Percentiles rank a stretch among this genome's conserved stretches.
Evolutionary conservation across 2,113 vertebrate genomes (phyloP).

Genomic region (Percopsis transmontana): DNA sequence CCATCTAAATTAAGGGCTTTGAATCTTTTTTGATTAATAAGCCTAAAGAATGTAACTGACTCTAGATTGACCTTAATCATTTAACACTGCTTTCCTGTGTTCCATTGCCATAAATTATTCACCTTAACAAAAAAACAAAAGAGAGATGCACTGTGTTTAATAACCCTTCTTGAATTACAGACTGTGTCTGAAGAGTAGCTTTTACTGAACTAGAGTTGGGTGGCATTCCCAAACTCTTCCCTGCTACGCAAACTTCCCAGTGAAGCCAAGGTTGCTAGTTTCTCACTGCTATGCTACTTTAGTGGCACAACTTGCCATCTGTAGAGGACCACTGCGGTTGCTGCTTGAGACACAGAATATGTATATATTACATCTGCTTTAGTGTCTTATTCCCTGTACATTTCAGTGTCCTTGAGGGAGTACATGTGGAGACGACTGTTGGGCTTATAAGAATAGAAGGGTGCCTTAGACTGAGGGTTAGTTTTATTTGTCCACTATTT

Average conservation of each 20-base stretch:
- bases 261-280: slow-evolving; percentile 6
- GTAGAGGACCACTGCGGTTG: slow-evolving; percentile 38
- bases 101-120: slow-evolving; percentile 40
- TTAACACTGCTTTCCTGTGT: slow-evolving; percentile 18
- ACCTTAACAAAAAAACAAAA: slow-evolving; percentile 13
- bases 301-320: slow-evolving; percentile 18
- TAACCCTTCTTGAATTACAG: slow-evolving; percentile 4
- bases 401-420: slow-evolving; percentile 42
- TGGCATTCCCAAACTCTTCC: slow-evolving; percentile 19
- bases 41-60: slow-evolving; percentile 64
- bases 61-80: slow-evolving; percentile 43
- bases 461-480: slow-evolving; percentile 84
- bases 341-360: slow-evolving; percentile 47
- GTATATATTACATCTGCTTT: slow-evolving; percentile 36
- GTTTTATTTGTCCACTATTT: slow-evolving; percentile 80
- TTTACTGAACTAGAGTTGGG: slow-evolving; percentile 19
- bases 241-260: slow-evolving; percentile 1
- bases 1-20: slow-evolving; percentile 26
- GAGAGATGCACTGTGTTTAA: slow-evolving; percentile 18
- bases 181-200: slow-evolving; percentile 34
- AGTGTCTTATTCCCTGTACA: slow-evolving; percentile 10
- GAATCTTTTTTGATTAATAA: slow-evolving; percentile 45
- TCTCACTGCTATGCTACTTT: not conserved
- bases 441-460: slow-evolving; percentile 75
- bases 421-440: slow-evolving; percentile 32